Percentiles rank a stretch among this genome's conserved stretches.
Conservation (phyloP, 2,888 invertebrate genomes). For the Bruchidius siliquastri region DNA sequence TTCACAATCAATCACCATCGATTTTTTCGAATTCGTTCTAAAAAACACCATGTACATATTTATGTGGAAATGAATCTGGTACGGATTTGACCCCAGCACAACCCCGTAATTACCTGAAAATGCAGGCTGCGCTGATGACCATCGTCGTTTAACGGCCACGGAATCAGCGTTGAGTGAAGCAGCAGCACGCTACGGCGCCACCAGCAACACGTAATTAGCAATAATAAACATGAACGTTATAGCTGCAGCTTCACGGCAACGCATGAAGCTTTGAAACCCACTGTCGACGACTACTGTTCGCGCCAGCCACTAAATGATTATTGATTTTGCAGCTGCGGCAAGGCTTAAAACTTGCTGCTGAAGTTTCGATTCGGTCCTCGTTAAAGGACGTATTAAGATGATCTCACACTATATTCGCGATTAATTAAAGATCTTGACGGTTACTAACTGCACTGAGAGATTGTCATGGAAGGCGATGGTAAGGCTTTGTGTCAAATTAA, state of each 20-base stretch:
- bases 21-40: no score
- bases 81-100: neutral
- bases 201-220: neutral
- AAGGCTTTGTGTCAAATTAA: no score
- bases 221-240: neutral
- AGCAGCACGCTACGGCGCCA: neutral
- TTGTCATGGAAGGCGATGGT: no score
- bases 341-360: neutral
- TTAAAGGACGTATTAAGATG: neutral
- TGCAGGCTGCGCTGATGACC: neutral
- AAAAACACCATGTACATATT: no score
- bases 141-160: neutral
- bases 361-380: neutral
- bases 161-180: neutral
- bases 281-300: neutral
- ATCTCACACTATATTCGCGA: neutral
- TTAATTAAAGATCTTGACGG: neutral
- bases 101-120: neutral
- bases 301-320: neutral
- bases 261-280: neutral
- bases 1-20: no score
- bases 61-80: no score
- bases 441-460: no score
- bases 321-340: neutral
- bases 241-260: neutral